Percentiles rank a stretch among this genome's conserved stretches.
Conservation (phyloP, 2,797 vertebrate species). For the Oryzias dopingdopingensis region DNA sequence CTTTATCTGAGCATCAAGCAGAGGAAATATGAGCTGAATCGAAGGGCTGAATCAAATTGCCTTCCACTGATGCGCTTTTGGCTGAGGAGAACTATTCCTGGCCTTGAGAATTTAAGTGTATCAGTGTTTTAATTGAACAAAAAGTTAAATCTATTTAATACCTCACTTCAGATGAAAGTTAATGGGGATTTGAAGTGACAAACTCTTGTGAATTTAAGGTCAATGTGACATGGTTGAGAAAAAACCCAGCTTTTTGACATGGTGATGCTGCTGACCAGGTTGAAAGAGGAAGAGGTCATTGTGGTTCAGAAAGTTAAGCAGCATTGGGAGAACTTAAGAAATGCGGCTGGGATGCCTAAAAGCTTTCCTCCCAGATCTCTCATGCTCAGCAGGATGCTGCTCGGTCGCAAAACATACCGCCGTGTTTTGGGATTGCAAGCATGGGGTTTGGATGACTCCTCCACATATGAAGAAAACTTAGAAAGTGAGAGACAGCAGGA, state of each 20-base stretch:
- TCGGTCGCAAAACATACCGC: background rate
- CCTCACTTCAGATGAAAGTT: no score
- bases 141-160: background rate
- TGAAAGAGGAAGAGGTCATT: conserved; percentile 5
- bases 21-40: conserved; percentile 6
- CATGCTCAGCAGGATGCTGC: background rate
- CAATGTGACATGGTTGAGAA: background rate
- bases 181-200: no score
- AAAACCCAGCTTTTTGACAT: conserved; percentile 2
- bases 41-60: background rate
- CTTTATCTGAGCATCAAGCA: conserved; percentile 9
- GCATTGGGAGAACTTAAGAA: background rate
- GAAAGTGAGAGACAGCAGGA: background rate
- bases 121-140: background rate
- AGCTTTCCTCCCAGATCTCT: background rate
- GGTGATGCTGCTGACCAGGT: conserved; percentile 3
- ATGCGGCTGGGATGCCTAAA: background rate
- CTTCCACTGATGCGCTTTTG: no score
- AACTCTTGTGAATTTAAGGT: conserved; percentile 3
- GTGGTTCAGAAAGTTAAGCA: conserved; percentile 7
- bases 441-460: conserved; percentile 2
- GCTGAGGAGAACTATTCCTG: no score
- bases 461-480: background rate
- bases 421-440: background rate
- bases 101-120: no score